A percentile compares a stretch with the other conserved stretches of the same genome.
Conservation (phyloP, 2,888 invertebrate genomes). For the Dusona sp. region DNA sequence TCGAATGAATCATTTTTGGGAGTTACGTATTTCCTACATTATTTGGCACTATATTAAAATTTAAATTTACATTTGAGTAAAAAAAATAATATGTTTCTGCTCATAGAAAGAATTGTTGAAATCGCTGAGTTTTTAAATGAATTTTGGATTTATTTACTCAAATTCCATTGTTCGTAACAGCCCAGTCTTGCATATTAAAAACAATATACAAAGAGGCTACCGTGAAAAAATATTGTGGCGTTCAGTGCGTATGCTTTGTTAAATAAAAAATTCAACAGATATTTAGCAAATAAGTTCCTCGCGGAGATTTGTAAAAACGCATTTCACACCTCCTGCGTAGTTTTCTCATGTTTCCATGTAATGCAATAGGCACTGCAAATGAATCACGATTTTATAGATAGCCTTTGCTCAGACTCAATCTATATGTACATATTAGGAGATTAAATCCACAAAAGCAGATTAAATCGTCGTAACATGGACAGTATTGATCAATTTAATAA, state of each 20-base stretch:
- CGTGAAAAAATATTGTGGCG: not conserved
- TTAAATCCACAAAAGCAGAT: slow-evolving; percentile 26
- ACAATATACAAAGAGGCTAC: not conserved
- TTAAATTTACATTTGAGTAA: not conserved
- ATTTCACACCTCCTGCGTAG: slow-evolving; percentile 29
- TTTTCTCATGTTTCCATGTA: slow-evolving; percentile 25
- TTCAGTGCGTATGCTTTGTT: slow-evolving; percentile 6
- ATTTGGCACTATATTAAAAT: not conserved
- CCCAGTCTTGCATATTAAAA: not conserved
- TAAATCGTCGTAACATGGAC: slow-evolving; percentile 25
- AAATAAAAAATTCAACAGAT: slow-evolving; percentile 9
- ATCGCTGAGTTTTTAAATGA: not conserved
- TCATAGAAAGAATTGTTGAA: too few relatives aligned
- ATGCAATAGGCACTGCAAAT: slow-evolving; percentile 29
- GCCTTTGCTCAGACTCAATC: slow-evolving; percentile 6
- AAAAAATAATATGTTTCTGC: not conserved
- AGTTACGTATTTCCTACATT: not conserved
- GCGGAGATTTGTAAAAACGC: slow-evolving; percentile 12
- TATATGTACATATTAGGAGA: slow-evolving; percentile 15
- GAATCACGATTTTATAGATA: slow-evolving; percentile 42
- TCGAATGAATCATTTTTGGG: too few relatives aligned
- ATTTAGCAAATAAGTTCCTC: slow-evolving; percentile 5
- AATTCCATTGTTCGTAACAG: not conserved
- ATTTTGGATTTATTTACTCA: not conserved
- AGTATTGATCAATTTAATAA: not conserved